Evolutionary conservation across 1,140 invertebrate genomes (phyloP), one percentile per base, ranked within the genome.

Genomic region (Protaetia brevitarsis): DNA sequence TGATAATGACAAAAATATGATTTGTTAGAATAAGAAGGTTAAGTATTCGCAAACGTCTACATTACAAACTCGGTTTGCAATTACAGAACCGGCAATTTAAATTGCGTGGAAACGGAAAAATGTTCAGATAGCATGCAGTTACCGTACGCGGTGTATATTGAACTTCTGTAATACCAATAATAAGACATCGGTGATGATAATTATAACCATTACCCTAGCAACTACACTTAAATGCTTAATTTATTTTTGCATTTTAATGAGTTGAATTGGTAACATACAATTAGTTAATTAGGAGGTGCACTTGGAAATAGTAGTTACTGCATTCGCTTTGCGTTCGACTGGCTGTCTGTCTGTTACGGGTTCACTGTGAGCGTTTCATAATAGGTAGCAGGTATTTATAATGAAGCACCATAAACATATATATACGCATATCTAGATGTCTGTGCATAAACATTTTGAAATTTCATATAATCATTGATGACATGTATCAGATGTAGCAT

Each of bases 31-130:
- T n/a, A n/a, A n/a, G n/a, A 19, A 51, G 8, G 41, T 19, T 51
- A 51, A 51, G 19, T 23, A 51, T 19, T 19, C 19, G 19, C 41
- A 7, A 51, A 51, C 41, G 11, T 51, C 41, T 51, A 51, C 41
- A 51, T 51, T 51, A 51, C 41, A 51, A n/a, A 51, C 41, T 51
- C 41, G 41, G 8, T 51, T 51, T 51, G 41, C 41, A 51, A 51
- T 51, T 51, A 51, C 41, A 6, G 6, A 19, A 19, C 41, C 26
- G 26, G 26, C 19, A 23, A 51, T 51, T 23, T 51, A 4, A 23
- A 51, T 51, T 51, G 41, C 41, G 19, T 19, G 41, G 21, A 51
- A 23, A 6, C 2, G 13, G 41, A 51, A 51, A 37, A 51, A 51
- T 51, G 26, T 51, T 3, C 19, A 51, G 41, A 51, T 51, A 23